Evolutionary conservation across 2,888 invertebrate species (phyloP).

Genomic region (Rhimphoctona megacephalus): DNA sequence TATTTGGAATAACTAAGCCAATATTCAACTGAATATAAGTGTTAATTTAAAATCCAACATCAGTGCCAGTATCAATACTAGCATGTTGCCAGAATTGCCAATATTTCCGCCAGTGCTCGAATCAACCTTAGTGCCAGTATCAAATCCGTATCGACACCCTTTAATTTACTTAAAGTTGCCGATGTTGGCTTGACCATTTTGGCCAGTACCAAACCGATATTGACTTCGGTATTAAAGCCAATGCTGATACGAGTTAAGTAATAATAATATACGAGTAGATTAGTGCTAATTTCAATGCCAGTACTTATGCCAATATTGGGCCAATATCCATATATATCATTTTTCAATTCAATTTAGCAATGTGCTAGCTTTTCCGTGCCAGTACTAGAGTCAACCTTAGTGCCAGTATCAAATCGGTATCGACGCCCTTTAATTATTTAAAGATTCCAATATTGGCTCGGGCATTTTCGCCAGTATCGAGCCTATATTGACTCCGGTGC

Average conservation of each 20-base stretch:
- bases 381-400: too few relatives aligned
- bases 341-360: not conserved
- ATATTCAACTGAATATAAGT: not conserved
- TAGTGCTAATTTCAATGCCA: not conserved
- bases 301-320: slow-evolving; percentile 6
- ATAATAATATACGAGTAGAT: too few relatives aligned
- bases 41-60: not conserved
- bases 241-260: too few relatives aligned
- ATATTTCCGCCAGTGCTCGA: too few relatives aligned
- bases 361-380: not conserved
- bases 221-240: not conserved
- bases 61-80: not conserved
- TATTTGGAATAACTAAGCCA: not conserved
- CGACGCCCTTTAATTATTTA: not conserved
- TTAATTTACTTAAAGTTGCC: not conserved
- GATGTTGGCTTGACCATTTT: not conserved
- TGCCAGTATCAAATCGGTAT: not conserved
- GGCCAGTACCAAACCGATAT: not conserved
- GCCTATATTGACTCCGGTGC: too few relatives aligned
- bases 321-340: not conserved
- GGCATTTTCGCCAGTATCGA: not conserved
- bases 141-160: not conserved
- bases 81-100: not conserved
- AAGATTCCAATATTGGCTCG: not conserved
- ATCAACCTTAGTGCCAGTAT: too few relatives aligned